phyloP scores from a whole-genome alignment of 2,113 vertebrate genomes.

The Variabilichromis moorii region DNA sequence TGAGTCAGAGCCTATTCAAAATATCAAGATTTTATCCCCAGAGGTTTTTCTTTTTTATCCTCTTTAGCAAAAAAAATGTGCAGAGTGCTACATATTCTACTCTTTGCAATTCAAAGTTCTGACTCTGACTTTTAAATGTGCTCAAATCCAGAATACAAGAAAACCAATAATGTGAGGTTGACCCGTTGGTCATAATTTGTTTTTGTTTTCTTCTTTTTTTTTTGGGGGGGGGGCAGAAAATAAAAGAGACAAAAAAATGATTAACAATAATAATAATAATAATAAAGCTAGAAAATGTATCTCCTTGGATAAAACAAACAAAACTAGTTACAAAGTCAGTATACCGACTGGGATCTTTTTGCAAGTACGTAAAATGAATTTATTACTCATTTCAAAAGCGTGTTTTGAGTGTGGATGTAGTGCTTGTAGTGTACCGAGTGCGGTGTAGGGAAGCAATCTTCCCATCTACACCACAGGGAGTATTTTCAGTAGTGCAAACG shows the following conservation, averaged over 20 bases:
- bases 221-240: fast-evolving
- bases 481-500: not conserved
- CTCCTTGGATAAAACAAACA: not conserved
- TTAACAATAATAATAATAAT: not conserved
- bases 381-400: not conserved
- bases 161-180: not conserved
- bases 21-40: not conserved
- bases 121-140: not conserved
- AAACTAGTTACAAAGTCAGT: not conserved
- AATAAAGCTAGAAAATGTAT: not conserved
- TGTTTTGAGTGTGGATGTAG: fast-evolving
- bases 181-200: not conserved
- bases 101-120: not conserved
- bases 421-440: not conserved
- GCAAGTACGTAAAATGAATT: not conserved
- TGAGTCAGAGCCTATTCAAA: not conserved
- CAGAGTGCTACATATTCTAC: not conserved
- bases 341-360: not conserved
- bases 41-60: not conserved
- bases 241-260: not conserved
- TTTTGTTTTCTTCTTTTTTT: too few relatives aligned
- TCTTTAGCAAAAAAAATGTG: not conserved
- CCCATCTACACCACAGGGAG: not conserved
- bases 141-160: not conserved
- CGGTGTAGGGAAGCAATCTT: not conserved